Conservation (phyloP, 2,113 vertebrate genomes). For the Nycticebus coucang region DNA sequence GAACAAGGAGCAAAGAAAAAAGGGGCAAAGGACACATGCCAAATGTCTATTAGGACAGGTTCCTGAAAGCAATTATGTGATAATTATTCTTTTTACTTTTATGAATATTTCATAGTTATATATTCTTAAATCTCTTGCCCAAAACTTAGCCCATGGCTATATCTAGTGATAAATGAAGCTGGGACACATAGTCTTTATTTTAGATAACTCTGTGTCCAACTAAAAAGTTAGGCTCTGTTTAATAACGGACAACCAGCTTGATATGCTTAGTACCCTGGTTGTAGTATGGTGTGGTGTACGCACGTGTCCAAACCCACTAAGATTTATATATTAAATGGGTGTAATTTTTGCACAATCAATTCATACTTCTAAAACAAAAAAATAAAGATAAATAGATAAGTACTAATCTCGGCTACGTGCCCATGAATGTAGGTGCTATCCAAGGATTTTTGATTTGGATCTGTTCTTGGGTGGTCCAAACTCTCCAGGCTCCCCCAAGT, state of each 20-base stretch:
- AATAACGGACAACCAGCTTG: not conserved
- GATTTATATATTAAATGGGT: not conserved
- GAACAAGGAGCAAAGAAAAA: not conserved
- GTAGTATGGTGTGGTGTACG: not conserved
- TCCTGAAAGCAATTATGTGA: not conserved
- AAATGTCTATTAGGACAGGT: not conserved
- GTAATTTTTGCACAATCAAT: not conserved
- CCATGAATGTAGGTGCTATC: fast-evolving
- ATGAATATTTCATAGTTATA: not conserved
- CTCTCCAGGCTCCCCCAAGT: not conserved
- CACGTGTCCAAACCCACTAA: not conserved
- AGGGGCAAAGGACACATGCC: not conserved
- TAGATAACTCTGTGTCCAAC: not conserved
- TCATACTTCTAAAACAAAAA: not conserved
- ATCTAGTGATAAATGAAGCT: not conserved
- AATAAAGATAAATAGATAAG: no score
- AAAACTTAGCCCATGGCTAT: not conserved
- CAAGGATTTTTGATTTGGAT: not conserved
- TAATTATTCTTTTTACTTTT: not conserved
- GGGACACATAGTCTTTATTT: not conserved
- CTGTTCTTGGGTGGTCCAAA: not conserved
- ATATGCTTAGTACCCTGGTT: not conserved
- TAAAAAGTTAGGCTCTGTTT: not conserved
- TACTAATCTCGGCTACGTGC: not conserved
- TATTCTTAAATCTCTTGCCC: not conserved